These are phyloP conservation scores for Parasteatoda lunata DNA, from an alignment of 2,888 invertebrate genomes.

Conservation along the genomic window DNA sequence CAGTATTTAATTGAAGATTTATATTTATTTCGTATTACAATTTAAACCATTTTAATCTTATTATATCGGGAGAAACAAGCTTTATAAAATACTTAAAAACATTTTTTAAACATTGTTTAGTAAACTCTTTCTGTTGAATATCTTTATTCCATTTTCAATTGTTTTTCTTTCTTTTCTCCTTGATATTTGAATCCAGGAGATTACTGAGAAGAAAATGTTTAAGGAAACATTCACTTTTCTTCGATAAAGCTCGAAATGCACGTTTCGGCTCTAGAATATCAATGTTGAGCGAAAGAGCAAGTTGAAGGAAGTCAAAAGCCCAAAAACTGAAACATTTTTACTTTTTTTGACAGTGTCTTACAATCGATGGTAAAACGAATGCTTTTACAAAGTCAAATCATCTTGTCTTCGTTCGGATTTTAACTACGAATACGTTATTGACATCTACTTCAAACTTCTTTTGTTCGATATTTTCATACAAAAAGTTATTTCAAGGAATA, in stretches of 20 bases:
- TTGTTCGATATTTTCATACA: too few species aligned
- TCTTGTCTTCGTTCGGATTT: not conserved
- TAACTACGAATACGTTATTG: not conserved
- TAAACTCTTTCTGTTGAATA: not conserved
- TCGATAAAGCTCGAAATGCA: constrained; percentile 7
- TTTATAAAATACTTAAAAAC: not conserved
- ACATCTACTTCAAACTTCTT: not conserved
- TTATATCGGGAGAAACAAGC: not conserved
- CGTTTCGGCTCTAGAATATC: constrained; percentile 9
- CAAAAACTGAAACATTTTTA: not conserved
- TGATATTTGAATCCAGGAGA: not conserved
- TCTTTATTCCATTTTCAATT: not conserved
- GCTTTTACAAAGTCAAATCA: not conserved
- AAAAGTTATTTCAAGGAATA: too few species aligned
- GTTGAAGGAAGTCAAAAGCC: not conserved
- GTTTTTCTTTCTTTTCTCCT: not conserved
- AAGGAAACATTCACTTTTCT: not conserved
- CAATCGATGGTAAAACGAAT: not conserved
- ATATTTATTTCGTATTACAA: too few species aligned
- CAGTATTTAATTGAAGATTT: too few species aligned
- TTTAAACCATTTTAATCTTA: too few species aligned
- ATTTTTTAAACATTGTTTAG: not conserved
- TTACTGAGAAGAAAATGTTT: not conserved
- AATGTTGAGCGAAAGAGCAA: constrained; percentile 1
- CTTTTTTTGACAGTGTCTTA: not conserved